These are phyloP conservation scores for Catocala fraxini DNA, from an alignment of 2,888 invertebrate genomes.

Conservation along the genomic window DNA sequence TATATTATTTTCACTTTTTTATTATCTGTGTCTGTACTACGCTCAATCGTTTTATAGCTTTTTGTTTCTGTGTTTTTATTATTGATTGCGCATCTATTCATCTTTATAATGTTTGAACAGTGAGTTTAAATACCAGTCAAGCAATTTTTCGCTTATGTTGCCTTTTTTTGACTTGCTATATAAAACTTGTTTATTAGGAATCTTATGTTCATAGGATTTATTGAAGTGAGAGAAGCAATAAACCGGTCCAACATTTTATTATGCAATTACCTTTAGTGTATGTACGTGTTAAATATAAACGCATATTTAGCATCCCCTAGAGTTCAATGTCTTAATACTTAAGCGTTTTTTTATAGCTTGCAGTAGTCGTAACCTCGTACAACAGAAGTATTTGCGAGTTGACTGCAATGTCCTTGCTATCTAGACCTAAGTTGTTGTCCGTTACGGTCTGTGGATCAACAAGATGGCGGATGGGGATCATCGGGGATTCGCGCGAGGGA, in stretches of 20 bases:
- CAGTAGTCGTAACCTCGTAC: constrained; percentile 43
- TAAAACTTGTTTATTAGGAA: constrained; percentile 51
- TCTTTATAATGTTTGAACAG: too few species aligned
- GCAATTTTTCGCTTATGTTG: neutral
- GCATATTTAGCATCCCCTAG: constrained; percentile 32
- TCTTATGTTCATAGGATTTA: constrained; percentile 52
- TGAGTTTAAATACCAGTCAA: neutral
- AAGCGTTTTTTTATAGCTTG: constrained; percentile 42
- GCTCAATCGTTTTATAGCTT: too few species aligned
- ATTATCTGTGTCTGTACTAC: too few species aligned
- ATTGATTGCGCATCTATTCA: too few species aligned
- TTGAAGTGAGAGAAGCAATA: constrained; percentile 57
- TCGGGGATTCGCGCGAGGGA: constrained; percentile 66
- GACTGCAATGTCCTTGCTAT: constrained; percentile 69
- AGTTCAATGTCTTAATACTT: constrained; percentile 53
- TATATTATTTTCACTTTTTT: too few species aligned
- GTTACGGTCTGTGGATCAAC: constrained; percentile 73
- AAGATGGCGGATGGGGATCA: constrained; percentile 78
- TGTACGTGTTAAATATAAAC: constrained; percentile 43
- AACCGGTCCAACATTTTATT: constrained; percentile 62
- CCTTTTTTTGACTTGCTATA: constrained; percentile 26
- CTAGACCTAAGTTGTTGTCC: constrained; percentile 63
- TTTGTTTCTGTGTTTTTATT: too few species aligned
- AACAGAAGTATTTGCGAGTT: constrained; percentile 55
- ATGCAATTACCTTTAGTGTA: constrained; percentile 58